Percentiles rank a stretch among this genome's conserved stretches.
Conservation (phyloP, 23 tunicate genomes). For the Trididemnum clinides region DNA sequence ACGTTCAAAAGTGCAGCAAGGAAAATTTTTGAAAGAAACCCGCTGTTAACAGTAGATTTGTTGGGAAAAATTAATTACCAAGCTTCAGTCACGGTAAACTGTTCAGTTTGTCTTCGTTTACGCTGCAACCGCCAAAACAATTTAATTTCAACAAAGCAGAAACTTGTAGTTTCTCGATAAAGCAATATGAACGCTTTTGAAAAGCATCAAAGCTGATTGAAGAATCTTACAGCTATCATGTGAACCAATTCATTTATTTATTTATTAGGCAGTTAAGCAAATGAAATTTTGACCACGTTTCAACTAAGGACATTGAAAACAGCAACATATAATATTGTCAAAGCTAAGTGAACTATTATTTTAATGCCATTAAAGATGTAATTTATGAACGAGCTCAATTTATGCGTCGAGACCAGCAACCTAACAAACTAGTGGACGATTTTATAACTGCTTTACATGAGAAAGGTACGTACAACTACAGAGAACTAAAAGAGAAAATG, state of each 20-base stretch:
- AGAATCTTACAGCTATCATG: neutral
- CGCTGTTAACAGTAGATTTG: too few species aligned
- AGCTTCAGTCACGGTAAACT: too few species aligned
- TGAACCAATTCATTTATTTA: slow-evolving; percentile 11
- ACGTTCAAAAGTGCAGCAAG: too few species aligned
- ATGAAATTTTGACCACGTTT: neutral
- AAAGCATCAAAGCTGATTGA: neutral
- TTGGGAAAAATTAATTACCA: too few species aligned
- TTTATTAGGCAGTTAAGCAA: slow-evolving; percentile 1
- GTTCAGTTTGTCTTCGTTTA: too few species aligned
- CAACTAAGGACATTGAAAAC: neutral
- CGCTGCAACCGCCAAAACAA: slow-evolving; percentile 10
- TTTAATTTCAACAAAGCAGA: neutral
- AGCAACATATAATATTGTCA: neutral
- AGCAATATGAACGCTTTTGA: slow-evolving; percentile 8
- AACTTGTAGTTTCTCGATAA: neutral
- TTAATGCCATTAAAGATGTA: neutral
- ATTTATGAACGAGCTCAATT: slow-evolving; percentile 30
- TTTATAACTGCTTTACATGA: neutral
- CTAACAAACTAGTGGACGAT: neutral
- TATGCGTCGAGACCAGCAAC: slow-evolving; percentile 1
- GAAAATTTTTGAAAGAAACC: too few species aligned
- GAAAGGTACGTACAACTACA: neutral
- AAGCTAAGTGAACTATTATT: neutral
- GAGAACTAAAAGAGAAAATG: slow-evolving; percentile 7